Conservation (phyloP, 2,113 vertebrate species). For the Ameiurus melas region DNA sequence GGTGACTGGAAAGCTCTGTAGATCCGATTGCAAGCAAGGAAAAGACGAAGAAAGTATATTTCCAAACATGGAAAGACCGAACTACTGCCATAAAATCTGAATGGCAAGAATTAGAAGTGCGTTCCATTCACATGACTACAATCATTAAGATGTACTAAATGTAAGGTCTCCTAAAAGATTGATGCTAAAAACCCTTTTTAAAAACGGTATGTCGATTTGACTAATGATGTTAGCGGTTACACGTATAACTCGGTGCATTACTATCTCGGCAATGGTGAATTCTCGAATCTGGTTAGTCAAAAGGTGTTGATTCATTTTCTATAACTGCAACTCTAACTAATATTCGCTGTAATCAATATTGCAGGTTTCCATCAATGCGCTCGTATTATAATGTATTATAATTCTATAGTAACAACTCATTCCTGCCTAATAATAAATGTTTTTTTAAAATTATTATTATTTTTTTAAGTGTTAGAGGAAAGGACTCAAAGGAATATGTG, state of each 20-base stretch:
- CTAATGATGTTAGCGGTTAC: not conserved
- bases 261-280: not conserved
- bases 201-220: not conserved
- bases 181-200: not conserved
- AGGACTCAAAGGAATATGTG: too few relatives aligned
- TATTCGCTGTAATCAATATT: too few relatives aligned
- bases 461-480: too few relatives aligned
- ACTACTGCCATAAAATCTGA: not conserved
- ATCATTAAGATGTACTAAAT: not conserved
- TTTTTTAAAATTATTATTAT: too few relatives aligned
- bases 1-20: not conserved
- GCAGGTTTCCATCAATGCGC: too few relatives aligned
- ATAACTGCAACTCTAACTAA: not conserved
- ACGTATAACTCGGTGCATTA: not conserved
- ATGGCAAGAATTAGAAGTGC: not conserved
- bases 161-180: not conserved
- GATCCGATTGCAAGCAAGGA: not conserved
- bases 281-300: not conserved
- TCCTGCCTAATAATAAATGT: too few relatives aligned
- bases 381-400: too few relatives aligned
- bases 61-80: not conserved
- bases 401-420: too few relatives aligned
- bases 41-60: not conserved
- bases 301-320: not conserved
- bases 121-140: not conserved